phyloP scores from a whole-genome alignment of 2,797 vertebrate species.

The Anabas testudineus region DNA sequence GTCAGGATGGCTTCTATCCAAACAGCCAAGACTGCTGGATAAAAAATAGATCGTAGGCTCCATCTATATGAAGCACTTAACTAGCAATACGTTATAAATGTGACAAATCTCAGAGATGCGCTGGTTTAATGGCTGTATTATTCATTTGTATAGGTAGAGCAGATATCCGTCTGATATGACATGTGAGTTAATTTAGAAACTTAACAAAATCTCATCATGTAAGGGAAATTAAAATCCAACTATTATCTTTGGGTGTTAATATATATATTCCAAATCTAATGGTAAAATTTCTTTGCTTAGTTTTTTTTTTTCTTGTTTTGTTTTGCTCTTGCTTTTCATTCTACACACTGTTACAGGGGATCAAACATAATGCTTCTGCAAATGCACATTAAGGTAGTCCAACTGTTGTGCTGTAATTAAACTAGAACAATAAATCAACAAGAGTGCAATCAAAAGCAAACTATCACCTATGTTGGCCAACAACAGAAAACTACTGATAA shows the following conservation, averaged over 20 bases:
- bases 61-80: slow-evolving; percentile 31
- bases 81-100: slow-evolving; percentile 37
- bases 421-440: slow-evolving; percentile 67
- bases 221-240: slow-evolving; percentile 23
- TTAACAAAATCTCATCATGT: slow-evolving; percentile 33
- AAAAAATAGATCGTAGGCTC: slow-evolving; percentile 50
- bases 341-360: slow-evolving; percentile 54
- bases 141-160: slow-evolving; percentile 47
- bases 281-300: slow-evolving; percentile 25
- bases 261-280: slow-evolving; percentile 41
- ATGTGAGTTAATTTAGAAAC: slow-evolving; percentile 31
- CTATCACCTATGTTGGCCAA: slow-evolving; percentile 36
- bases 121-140: slow-evolving; percentile 38
- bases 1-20: slow-evolving; percentile 67
- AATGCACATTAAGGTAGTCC: slow-evolving; percentile 67
- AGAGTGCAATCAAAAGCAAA: slow-evolving; percentile 64
- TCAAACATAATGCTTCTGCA: slow-evolving; percentile 60
- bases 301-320: slow-evolving; percentile 16
- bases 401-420: slow-evolving; percentile 77
- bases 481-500: slow-evolving; percentile 54
- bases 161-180: slow-evolving; percentile 27
- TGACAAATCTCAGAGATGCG: slow-evolving; percentile 46
- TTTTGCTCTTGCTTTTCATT: slow-evolving; percentile 39
- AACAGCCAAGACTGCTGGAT: slow-evolving; percentile 62
- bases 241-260: slow-evolving; percentile 14